Base-by-base conservation (phyloP, 2,797 vertebrate genomes). In the Eutrigla gurnardus region DNA sequence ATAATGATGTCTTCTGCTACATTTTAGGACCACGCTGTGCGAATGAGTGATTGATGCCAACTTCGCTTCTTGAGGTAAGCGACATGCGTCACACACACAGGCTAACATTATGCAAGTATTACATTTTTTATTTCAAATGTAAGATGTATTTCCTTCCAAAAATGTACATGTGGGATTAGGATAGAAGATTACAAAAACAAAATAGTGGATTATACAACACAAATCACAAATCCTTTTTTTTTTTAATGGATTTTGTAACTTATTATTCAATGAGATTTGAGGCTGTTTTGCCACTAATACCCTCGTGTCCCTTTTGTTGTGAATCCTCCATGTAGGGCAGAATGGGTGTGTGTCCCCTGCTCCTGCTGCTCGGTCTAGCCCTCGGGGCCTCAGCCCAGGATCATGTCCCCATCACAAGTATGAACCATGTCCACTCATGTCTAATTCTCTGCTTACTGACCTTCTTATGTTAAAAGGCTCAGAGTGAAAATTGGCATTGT, bases 311-410 rank as follows among this genome's bases (percentile, higher is more conserved):
- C 3, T 66, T 54, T 47, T 74, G 47, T 61, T 73, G 49, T 78
- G n/a, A 55, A 0, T 73, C 14, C 6, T 70, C n/a, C 45, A 14
- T 78, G 36, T 65, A 95, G 94, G 94, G 94, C 94, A 95, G 93
- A 89, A 96, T 96, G 95, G 94, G 93, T 94, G 85, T 91, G 89
- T 93, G 91, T 93, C 90, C 93, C 88, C 92, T 94, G 94, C 91
- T 95, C 92, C 92, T 96, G 93, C 89, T 95, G 84, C 86, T 94
- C 43, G 77, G 78, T 79, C 70, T 92, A 25, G 89, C 86, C 90
- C 83, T 93, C 18, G 36, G 87, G 89, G 92, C 86, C 74, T 82
- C 85, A 47, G 90, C 89, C 78, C 89, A 95, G 90, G 88, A 82
- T 64, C 35, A 80, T 46, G 58, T 73, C 71, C 58, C 75, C 49